Conservation (phyloP, 2,888 invertebrate genomes). For the Camponotus fellah region DNA sequence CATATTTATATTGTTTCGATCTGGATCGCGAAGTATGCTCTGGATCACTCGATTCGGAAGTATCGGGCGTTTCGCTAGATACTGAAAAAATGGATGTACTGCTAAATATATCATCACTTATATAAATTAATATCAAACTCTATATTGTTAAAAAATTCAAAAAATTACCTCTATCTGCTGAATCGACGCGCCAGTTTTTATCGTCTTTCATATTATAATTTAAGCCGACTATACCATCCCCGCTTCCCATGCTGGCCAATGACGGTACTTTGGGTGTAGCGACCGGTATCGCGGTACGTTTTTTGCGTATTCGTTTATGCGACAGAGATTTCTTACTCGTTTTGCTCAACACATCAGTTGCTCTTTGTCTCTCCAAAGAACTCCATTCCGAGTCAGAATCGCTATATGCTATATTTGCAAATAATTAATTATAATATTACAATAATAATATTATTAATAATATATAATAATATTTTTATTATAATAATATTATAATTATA, state of each 20-base stretch:
- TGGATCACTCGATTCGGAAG: constrained; percentile 84
- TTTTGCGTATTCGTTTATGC: constrained; percentile 91
- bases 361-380: constrained; percentile 90
- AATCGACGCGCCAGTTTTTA: constrained; percentile 84
- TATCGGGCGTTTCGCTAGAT: constrained; percentile 84
- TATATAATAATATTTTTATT: no score
- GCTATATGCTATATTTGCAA: constrained; percentile 89
- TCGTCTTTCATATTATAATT: constrained; percentile 85
- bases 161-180: constrained; percentile 84
- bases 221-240: constrained; percentile 82
- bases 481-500: no score
- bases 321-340: constrained; percentile 90
- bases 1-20: constrained; percentile 80
- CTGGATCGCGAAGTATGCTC: constrained; percentile 81
- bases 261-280: constrained; percentile 94
- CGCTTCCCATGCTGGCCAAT: constrained; percentile 87
- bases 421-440: not conserved
- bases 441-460: no score
- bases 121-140: not conserved
- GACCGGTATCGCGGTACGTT: constrained; percentile 93
- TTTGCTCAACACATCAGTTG: constrained; percentile 88
- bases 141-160: not conserved
- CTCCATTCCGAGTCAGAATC: constrained; percentile 97
- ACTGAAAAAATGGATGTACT: constrained; percentile 71
- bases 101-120: not conserved